Evolutionary conservation across 2,888 invertebrate genomes (phyloP), one percentile per base, ranked within the genome.

Genomic region (Shargacucullia verbasci): DNA sequence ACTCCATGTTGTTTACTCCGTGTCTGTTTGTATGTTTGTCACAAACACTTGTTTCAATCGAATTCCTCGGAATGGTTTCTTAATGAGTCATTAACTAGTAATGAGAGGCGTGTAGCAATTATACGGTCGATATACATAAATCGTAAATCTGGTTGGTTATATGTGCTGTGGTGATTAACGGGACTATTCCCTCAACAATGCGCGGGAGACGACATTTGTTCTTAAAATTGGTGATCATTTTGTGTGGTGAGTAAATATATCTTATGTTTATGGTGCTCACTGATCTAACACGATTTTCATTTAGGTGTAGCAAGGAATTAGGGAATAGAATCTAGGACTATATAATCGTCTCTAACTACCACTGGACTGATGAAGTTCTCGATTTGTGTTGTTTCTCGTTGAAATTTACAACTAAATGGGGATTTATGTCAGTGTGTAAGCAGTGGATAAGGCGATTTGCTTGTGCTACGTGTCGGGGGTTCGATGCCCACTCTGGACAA

Each of bases 61-160:
- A 52, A 39, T 33, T 10, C n/a, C 1, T 31, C 5, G 5, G 25
- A 31, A 11, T 33, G n/a, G 6, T 11, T 12, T 33, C 1, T 3
- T 44, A 33, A 34, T 33, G n/a, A 44, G 33, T 34, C n/a, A 44
- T 33, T 45, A 44, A 48, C 40, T 38, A 13, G 33, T 10, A 52
- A 39, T 43, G 9, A 54, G 31, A 7, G 12, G 11, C 34, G 20
- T 62, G 37, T 53, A 39, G 12, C 15, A 64, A 64, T 64, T 64
- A 63, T 15, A 44, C 15, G 65, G 12, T 54, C 11, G 25, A 5
- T 38, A 20, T n/a, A n/a, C n/a, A n/a, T 15, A n/a, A 14, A 27
- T 0, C 6, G 15, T 39, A n/a, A 53, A 46, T n/a, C 38, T 13
- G 4, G 4, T 1, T 12, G 9, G 12, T 12, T 41, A 38, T 14